Base-by-base conservation (phyloP, 2,113 vertebrate species). In the Oncorhynchus mykiss region DNA sequence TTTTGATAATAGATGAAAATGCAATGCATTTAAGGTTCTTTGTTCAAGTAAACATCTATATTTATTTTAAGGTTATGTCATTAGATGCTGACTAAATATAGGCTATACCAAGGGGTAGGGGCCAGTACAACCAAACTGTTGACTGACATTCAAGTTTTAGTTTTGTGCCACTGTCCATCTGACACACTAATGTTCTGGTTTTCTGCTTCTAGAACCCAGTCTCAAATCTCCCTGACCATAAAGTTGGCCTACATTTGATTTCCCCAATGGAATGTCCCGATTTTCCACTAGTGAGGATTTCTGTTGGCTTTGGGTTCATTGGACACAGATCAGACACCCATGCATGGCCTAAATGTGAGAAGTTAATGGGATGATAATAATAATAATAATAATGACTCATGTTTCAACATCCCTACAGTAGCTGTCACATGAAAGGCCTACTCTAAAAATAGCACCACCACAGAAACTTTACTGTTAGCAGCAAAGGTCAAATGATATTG, bases 401-500 rank as follows among this genome's bases (percentile, higher is more conserved):
- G 45, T 69, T 27, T 29, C 64, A 70, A 24, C 5, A 22, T 16
- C 59, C 57, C 27, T 22, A 67, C 20, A 48, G 66, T 69, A 29
- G 16, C 70, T 64, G 29, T 70, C 70, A 71, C 8, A 24, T 24
- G 0, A 39, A 39, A 39, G 39, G 45, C 48, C 72, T 20, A 24
- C 14, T 51, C 25, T 6, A 34, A 27, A 49, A 74, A 77, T 12
- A 31, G 20, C n/a, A 48, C 51, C 65, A 67, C 75, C 22, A 12
- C 71, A 70, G 80, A 82, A 74, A 81, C 67, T 34, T 69, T 34
- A 68, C 73, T 27, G 1, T 25, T 59, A 39, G 34, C 14, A 78
- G 75, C 81, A 76, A 66, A 79, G 81, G 74, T 69, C 31, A 79
- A 12, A 22, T 71, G 51, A 87, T 81, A 66, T 74, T 68, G 80